phyloP scores from a whole-genome alignment of 2,888 invertebrate genomes.

The Arrhopalites spinosus region DNA sequence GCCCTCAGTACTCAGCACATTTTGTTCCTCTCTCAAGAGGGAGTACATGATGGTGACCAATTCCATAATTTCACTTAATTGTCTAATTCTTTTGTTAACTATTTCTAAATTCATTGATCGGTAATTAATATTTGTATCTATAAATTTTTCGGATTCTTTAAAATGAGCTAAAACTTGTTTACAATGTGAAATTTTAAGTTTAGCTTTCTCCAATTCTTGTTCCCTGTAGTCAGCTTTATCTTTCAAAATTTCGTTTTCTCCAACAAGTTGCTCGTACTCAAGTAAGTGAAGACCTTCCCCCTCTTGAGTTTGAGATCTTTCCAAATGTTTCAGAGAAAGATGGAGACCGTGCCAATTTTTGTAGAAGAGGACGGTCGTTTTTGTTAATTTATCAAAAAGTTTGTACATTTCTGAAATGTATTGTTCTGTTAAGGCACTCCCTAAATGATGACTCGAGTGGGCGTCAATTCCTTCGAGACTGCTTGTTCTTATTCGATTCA shows the following conservation, averaged over 20 bases:
- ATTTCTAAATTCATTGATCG: not conserved
- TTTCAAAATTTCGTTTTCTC: conserved; percentile 34
- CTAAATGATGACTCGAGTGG: conserved; percentile 32
- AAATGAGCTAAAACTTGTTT: conserved; percentile 40
- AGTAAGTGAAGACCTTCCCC: conserved; percentile 36
- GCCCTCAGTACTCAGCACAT: conserved; percentile 48
- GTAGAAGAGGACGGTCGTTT: conserved; percentile 28
- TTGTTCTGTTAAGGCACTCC: conserved; percentile 30
- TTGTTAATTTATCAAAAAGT: conserved; percentile 34
- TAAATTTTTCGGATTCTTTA: conserved; percentile 22
- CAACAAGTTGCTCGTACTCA: conserved; percentile 41
- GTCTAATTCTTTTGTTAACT: not conserved
- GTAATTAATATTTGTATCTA: not conserved
- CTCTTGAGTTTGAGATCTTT: conserved; percentile 27
- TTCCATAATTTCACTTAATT: conserved; percentile 19
- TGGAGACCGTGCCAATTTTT: conserved; percentile 35
- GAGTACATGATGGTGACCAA: conserved; percentile 58
- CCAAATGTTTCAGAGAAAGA: conserved; percentile 18
- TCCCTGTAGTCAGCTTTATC: conserved; percentile 31
- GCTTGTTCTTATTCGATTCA: conserved; percentile 12
- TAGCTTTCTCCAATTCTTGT: conserved; percentile 33
- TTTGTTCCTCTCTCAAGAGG: conserved; percentile 54
- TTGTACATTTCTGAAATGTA: conserved; percentile 34
- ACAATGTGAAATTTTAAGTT: conserved; percentile 36
- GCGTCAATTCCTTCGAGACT: conserved; percentile 34